Evolutionary conservation across 2,888 invertebrate genomes (phyloP).

Genomic region (Auanema freiburgensis): DNA sequence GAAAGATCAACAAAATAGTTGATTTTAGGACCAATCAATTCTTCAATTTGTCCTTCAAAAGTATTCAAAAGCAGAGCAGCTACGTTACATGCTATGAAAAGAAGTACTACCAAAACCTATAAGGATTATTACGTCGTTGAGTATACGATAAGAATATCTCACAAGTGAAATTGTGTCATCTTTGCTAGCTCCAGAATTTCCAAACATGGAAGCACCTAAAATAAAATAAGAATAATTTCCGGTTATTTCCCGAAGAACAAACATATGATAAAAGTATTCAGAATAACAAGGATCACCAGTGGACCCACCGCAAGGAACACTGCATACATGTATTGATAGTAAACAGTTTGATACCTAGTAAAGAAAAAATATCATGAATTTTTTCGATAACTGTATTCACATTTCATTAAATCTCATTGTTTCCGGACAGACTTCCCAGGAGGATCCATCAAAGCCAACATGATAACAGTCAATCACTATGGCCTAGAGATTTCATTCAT

Average conservation of each 20-base stretch:
- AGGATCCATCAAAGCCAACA: constrained; percentile 38
- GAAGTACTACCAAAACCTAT: constrained; percentile 60
- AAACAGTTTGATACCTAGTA: constrained; percentile 53
- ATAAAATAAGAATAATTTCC: no score
- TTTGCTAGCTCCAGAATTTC: constrained; percentile 26
- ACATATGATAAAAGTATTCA: constrained; percentile 62
- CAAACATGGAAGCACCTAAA: constrained; percentile 39
- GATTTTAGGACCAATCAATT: constrained; percentile 46
- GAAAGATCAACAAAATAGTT: constrained; percentile 63
- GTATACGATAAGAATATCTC: background rate
- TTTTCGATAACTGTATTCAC: constrained; percentile 25
- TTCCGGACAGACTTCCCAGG: constrained; percentile 59
- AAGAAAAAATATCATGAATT: constrained; percentile 16
- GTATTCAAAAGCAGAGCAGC: constrained; percentile 62
- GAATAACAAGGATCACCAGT: constrained; percentile 49
- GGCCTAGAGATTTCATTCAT: constrained; percentile 18
- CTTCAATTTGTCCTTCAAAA: constrained; percentile 51
- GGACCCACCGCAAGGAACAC: constrained; percentile 62
- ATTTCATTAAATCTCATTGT: constrained; percentile 47
- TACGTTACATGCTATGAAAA: constrained; percentile 63
- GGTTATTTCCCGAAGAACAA: no score
- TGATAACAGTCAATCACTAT: constrained; percentile 60
- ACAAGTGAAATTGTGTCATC: constrained; percentile 45
- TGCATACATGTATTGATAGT: constrained; percentile 62
- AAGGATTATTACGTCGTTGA: constrained; percentile 5